A percentile compares a stretch with the other conserved stretches of the same genome.
These are phyloP conservation scores for Trachymyrmex cornetzi DNA, from an alignment of 1,140 invertebrate species.

Conservation along the genomic window DNA sequence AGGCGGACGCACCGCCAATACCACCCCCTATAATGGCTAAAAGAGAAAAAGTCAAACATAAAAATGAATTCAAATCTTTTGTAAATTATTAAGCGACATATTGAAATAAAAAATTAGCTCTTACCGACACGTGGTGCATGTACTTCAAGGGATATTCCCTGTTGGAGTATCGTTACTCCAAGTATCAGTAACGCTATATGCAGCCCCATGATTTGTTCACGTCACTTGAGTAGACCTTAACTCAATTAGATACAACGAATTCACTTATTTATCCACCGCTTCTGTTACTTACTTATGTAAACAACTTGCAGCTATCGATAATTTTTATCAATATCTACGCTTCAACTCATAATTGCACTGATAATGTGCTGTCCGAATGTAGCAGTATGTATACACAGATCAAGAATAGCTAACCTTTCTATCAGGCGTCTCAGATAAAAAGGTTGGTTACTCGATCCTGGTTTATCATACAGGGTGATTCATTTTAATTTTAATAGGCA, in stretches of 20 bases:
- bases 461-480: too few species aligned
- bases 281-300: too few species aligned
- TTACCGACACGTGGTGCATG: constrained; percentile 73
- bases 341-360: too few species aligned
- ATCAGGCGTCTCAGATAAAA: too few species aligned
- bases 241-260: background rate
- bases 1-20: constrained; percentile 88
- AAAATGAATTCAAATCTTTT: background rate
- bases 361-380: too few species aligned
- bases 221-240: background rate
- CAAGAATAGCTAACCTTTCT: too few species aligned
- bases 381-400: too few species aligned
- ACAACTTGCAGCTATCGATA: too few species aligned
- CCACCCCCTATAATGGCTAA: constrained; percentile 90
- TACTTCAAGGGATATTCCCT: constrained; percentile 39
- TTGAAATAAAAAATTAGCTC: constrained; percentile 14
- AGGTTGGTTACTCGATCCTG: too few species aligned
- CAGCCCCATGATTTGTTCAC: background rate
- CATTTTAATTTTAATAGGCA: too few species aligned
- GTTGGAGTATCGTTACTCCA: constrained; percentile 5
- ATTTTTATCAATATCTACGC: too few species aligned
- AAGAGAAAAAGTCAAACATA: constrained; percentile 60
- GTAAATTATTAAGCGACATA: background rate
- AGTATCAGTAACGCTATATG: constrained; percentile 17
- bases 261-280: background rate